These are phyloP conservation scores for Cydia strobilella DNA, from an alignment of 1,140 invertebrate genomes.

Conservation along the genomic window DNA sequence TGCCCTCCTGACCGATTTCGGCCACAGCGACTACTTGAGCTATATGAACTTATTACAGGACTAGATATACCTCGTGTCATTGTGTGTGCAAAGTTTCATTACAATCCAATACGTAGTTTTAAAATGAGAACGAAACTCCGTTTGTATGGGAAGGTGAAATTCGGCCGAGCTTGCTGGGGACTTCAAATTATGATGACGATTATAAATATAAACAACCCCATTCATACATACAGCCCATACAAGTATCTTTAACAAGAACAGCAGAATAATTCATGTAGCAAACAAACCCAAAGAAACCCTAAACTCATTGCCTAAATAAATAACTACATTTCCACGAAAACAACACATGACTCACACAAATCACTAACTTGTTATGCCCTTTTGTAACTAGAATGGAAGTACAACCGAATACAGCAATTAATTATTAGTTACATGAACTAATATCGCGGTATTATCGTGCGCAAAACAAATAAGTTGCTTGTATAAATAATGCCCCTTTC, in stretches of 20 bases:
- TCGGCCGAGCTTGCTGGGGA: no score
- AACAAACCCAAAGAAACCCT: not conserved
- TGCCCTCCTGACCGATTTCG: no score
- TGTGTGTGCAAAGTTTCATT: no score
- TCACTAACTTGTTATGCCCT: not conserved
- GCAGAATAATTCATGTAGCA: not conserved
- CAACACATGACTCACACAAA: not conserved
- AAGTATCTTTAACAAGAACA: not conserved
- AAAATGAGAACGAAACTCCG: no score
- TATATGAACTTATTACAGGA: no score
- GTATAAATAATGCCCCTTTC: slow-evolving; percentile 48
- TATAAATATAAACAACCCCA: no score
- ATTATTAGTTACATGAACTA: slow-evolving; percentile 58
- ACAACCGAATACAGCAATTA: slow-evolving; percentile 42
- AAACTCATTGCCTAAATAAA: slow-evolving; percentile 33
- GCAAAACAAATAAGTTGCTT: slow-evolving; percentile 60
- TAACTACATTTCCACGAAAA: slow-evolving; percentile 17
- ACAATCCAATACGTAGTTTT: no score
- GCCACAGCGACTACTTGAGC: no score
- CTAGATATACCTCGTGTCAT: no score
- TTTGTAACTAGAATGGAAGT: not conserved
- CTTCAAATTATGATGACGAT: no score
- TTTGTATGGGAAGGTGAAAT: no score
- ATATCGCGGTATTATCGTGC: slow-evolving; percentile 48
- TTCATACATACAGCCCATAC: no score